Base-by-base conservation (phyloP, 2,113 vertebrate genomes). In the Ophthalmolycus amberensis region DNA sequence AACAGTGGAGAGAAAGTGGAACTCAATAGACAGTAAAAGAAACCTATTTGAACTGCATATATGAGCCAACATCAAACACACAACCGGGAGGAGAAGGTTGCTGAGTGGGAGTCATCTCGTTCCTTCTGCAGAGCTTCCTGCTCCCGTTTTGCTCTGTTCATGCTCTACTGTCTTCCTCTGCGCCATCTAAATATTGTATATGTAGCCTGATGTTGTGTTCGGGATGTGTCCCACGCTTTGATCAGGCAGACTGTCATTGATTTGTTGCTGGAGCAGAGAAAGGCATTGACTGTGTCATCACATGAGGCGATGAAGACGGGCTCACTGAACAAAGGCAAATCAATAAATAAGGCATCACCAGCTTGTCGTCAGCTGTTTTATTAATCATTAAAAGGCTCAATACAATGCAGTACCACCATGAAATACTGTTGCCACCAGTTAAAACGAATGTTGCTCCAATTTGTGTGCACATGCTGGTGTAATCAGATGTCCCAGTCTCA, bases 151-250 rank as follows among this genome's bases (percentile, higher is more conserved):
- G 65, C 80, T 82, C 87, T 75, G 82, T 85, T 86, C 84, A 85
- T 4, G 54, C 46, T 81, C 84, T 59, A 72, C 83, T 79, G 88
- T 90, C 88, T 93, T 93, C 87, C 88, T 93, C 85, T 90, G 89
- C 84, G 68, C 63, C 75, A 80, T 85, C 75, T 93, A 84, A 94
- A 94, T 94, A 94, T 93, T 93, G 93, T 54, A 94, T 91, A 83
- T 50, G 70, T 68, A 75, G 80, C 89, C 83, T 79, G 89, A 70
- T 87, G 81, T 83, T 85, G 75, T 90, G 86, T 89, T 77, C 71
- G 82, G 81, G 83, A 87, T 76, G 70, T 77, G 83, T 82, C 64
- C 77, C 71, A 27, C 73, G 84, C 93, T 93, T 93, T 93, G 89
- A 93, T 94, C 87, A 88, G 72, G 29, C 73, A 54, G 63, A 73